phyloP scores from a whole-genome alignment of 2,797 vertebrate species.

The Anguilla pacifica region DNA sequence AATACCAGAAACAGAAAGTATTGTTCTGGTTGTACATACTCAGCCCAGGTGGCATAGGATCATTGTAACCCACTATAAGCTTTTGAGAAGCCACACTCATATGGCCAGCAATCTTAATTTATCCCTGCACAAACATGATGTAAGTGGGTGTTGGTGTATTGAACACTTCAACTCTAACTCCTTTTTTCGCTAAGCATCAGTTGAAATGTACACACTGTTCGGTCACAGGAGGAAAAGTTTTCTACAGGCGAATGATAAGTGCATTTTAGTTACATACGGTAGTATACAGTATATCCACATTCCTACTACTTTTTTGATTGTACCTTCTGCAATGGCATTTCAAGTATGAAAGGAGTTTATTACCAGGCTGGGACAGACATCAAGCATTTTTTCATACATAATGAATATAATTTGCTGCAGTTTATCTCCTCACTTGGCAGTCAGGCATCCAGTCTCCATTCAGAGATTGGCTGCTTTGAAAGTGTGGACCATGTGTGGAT shows the following conservation, averaged over 20 bases:
- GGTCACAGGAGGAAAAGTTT: too few species aligned
- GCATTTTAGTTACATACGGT: too few species aligned
- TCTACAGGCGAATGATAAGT: too few species aligned
- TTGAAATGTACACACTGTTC: not conserved
- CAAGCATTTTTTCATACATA: slow-evolving; percentile 12
- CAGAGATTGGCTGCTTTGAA: not conserved
- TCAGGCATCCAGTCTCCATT: not conserved
- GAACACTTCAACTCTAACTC: not conserved
- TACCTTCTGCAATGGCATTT: slow-evolving; percentile 12
- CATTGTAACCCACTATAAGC: not conserved
- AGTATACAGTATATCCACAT: not conserved
- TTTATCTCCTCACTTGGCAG: slow-evolving; percentile 22
- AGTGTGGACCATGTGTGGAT: not conserved
- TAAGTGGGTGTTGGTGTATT: not conserved
- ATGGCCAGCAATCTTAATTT: not conserved
- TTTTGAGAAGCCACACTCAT: not conserved
- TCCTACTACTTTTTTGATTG: not conserved
- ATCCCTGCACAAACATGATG: not conserved
- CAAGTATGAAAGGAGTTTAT: slow-evolving; percentile 22
- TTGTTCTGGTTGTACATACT: not conserved
- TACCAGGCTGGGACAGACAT: slow-evolving; percentile 22
- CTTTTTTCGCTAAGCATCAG: not conserved
- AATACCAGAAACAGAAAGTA: not conserved
- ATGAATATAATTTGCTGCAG: slow-evolving; percentile 27
- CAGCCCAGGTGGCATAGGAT: not conserved